Conservation (phyloP, 2,888 invertebrate genomes). For the Heliconius charithonia region DNA sequence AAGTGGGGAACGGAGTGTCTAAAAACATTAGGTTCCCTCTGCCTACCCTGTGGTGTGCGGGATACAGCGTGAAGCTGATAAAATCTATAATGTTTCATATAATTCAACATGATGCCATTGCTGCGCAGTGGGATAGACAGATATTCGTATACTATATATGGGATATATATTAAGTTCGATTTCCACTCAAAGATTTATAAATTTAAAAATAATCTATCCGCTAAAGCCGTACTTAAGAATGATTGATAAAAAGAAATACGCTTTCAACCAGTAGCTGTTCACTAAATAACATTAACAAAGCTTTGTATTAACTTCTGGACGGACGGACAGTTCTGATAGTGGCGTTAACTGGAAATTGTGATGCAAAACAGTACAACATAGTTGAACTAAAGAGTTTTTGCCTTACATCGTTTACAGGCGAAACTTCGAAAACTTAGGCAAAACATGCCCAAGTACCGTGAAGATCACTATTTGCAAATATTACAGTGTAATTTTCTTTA, state of each 20-base stretch:
- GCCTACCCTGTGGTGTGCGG: no score
- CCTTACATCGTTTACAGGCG: conserved; percentile 16
- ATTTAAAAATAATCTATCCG: neutral
- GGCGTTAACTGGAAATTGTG: conserved; percentile 18
- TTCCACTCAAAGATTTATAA: no score
- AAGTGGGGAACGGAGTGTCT: no score
- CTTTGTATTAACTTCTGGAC: conserved; percentile 6
- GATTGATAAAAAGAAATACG: neutral
- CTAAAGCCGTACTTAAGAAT: neutral
- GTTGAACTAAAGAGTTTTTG: conserved; percentile 17
- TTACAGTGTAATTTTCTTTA: conserved; percentile 7
- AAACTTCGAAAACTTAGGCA: conserved; percentile 15
- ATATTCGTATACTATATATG: no score
- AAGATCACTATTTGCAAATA: conserved; percentile 20
- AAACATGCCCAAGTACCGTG: conserved; percentile 14
- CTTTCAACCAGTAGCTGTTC: neutral
- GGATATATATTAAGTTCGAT: no score
- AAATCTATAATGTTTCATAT: no score
- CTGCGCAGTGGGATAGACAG: no score
- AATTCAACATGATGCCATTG: no score
- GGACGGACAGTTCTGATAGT: conserved; percentile 1
- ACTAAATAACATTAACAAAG: neutral
- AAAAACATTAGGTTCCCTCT: no score
- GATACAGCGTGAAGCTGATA: no score
- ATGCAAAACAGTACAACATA: conserved; percentile 17